Percentiles rank a stretch among this genome's conserved stretches.
phyloP scores from a whole-genome alignment of 2,888 invertebrate species.

The Periphyllus acericola region DNA sequence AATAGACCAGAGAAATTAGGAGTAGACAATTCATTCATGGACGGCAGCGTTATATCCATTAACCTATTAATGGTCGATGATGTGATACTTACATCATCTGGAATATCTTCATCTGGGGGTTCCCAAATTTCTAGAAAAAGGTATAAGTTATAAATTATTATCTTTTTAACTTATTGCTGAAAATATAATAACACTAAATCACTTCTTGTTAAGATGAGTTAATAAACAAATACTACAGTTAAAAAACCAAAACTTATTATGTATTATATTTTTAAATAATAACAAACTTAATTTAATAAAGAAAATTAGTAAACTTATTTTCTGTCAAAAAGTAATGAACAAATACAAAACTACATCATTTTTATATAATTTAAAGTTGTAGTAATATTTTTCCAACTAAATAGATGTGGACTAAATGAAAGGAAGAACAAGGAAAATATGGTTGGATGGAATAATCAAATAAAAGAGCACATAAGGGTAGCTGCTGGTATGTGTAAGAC shows the following conservation, averaged over 20 bases:
- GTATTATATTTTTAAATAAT: too few relatives aligned
- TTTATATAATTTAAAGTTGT: too few relatives aligned
- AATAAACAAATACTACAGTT: background rate
- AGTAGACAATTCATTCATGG: conserved; percentile 47
- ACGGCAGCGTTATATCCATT: conserved; percentile 32
- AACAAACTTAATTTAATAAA: too few relatives aligned
- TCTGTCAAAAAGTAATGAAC: too few relatives aligned
- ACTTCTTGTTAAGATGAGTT: background rate
- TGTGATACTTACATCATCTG: conserved; percentile 56
- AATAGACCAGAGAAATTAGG: conserved; percentile 65
- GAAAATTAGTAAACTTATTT: too few relatives aligned
- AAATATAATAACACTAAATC: background rate
- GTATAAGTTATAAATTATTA: background rate
- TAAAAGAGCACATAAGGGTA: too few relatives aligned
- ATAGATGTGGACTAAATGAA: too few relatives aligned
- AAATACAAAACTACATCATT: too few relatives aligned
- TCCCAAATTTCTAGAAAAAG: conserved; percentile 31
- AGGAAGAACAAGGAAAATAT: too few relatives aligned
- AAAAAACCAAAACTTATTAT: background rate
- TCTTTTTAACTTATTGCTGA: background rate
- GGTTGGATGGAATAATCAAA: too few relatives aligned
- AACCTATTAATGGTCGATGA: conserved; percentile 51
- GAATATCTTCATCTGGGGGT: conserved; percentile 64
- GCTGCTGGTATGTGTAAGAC: too few relatives aligned
- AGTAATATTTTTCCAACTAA: too few relatives aligned